Conservation (phyloP, 2,888 invertebrate genomes). For the Nymphalis polychloros region DNA sequence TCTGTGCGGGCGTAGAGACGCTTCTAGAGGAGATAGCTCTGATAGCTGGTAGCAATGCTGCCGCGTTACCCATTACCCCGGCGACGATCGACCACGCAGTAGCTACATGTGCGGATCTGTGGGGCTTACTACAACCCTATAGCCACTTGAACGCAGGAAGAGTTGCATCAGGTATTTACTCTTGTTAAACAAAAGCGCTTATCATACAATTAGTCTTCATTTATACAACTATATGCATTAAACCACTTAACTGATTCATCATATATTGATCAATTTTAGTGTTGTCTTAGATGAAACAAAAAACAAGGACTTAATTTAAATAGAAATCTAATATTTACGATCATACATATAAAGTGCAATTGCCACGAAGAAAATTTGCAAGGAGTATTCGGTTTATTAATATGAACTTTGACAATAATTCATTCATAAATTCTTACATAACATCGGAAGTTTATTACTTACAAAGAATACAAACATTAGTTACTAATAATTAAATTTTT, state of each 20-base stretch:
- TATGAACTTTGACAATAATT: too few species aligned
- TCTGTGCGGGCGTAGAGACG: slow-evolving; percentile 94
- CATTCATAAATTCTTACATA: too few species aligned
- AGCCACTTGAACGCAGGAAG: slow-evolving; percentile 94
- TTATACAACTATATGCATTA: too few species aligned
- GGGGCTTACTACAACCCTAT: slow-evolving; percentile 95
- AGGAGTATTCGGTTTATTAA: too few species aligned
- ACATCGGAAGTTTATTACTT: background rate
- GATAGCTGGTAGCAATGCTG: slow-evolving; percentile 56
- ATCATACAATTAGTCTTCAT: background rate
- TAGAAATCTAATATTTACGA: too few species aligned
- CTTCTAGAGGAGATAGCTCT: slow-evolving; percentile 90
- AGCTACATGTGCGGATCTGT: slow-evolving; percentile 92
- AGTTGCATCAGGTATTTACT: slow-evolving; percentile 87
- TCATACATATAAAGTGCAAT: too few species aligned
- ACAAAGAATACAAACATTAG: background rate
- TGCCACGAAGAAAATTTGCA: too few species aligned
- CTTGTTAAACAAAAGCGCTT: background rate
- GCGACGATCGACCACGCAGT: slow-evolving; percentile 91
- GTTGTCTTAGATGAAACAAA: too few species aligned
- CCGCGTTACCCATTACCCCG: slow-evolving; percentile 86
- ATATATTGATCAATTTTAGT: too few species aligned
- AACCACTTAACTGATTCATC: too few species aligned
- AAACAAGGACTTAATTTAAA: too few species aligned
- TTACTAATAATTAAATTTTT: slow-evolving; percentile 35